These are phyloP conservation scores for Capromys pilorides DNA, from an alignment of 2,797 vertebrate genomes.

Conservation along the genomic window DNA sequence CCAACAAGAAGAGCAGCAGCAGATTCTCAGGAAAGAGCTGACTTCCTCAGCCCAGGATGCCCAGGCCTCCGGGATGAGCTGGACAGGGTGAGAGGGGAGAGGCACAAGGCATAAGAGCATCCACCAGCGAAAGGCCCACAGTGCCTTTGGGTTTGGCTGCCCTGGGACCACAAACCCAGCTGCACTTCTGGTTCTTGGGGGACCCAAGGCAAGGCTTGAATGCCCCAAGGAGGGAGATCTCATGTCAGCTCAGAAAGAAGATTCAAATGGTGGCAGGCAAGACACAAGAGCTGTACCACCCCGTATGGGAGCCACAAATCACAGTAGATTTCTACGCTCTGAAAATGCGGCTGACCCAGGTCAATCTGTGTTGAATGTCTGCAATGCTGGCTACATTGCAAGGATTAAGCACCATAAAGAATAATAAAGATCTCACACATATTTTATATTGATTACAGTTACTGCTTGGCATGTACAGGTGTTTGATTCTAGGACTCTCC, in stretches of 20 bases:
- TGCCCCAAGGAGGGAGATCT: not conserved
- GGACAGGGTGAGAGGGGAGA: too few species aligned
- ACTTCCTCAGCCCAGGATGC: not conserved
- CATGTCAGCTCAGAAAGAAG: not conserved
- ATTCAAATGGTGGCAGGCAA: not conserved
- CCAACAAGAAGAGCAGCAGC: not conserved
- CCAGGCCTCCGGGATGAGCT: not conserved
- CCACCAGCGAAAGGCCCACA: not conserved
- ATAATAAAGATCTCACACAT: not conserved
- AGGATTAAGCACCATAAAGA: not conserved
- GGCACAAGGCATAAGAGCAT: accelerated
- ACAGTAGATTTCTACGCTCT: not conserved
- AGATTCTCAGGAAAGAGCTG: not conserved
- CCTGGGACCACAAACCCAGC: not conserved
- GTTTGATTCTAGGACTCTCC: too few species aligned
- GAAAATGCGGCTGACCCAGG: not conserved
- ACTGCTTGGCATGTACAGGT: not conserved
- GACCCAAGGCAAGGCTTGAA: not conserved
- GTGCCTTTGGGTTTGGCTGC: not conserved
- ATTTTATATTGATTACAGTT: not conserved
- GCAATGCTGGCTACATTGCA: not conserved
- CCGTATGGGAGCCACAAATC: not conserved
- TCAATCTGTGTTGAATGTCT: not conserved
- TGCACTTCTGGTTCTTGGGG: not conserved
- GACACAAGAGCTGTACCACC: not conserved